phyloP scores from a whole-genome alignment of 1,140 invertebrate species.

The Monomorium pharaonis region DNA sequence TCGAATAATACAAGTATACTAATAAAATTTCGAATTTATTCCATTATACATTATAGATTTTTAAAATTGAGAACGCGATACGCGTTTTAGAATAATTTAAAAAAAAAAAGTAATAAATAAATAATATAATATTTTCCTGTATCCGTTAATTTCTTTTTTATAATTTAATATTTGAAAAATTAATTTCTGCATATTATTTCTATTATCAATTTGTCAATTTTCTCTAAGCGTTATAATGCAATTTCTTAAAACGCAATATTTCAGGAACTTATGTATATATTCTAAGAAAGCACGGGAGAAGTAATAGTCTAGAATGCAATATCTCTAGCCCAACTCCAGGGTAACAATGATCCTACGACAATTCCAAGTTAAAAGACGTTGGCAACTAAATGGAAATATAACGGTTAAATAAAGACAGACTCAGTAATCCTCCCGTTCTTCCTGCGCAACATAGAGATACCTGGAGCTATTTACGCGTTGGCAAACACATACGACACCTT shows the following conservation, averaged over 20 bases:
- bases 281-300: background rate
- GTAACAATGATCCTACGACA: background rate
- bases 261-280: background rate
- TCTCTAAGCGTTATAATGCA: background rate
- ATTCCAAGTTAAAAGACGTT: background rate
- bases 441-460: background rate
- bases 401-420: background rate
- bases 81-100: too few species aligned
- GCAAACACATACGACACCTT: background rate
- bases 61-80: background rate
- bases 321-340: background rate
- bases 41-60: background rate
- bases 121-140: background rate
- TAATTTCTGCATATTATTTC: background rate
- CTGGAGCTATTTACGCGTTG: background rate
- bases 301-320: conserved; percentile 12
- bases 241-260: background rate
- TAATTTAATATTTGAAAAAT: background rate
- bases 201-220: background rate
- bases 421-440: background rate
- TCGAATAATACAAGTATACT: background rate
- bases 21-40: background rate
- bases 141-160: background rate
- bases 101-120: background rate
- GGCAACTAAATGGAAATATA: background rate